A percentile compares a stretch with the other conserved stretches of the same genome.
These are phyloP conservation scores for Tricholaema leucomelas DNA, from an alignment of 2,113 vertebrate genomes.

Conservation along the genomic window DNA sequence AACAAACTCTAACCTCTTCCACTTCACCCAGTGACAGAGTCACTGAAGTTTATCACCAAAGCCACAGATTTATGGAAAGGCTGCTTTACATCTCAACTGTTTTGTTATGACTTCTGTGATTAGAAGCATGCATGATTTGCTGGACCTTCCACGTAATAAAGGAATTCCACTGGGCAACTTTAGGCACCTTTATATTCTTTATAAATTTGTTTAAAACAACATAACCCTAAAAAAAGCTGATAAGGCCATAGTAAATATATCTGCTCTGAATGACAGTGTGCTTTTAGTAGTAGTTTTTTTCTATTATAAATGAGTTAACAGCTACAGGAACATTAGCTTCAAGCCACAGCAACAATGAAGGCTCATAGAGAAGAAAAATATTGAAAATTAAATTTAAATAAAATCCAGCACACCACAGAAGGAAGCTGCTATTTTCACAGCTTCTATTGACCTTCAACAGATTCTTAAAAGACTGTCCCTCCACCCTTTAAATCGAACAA, in stretches of 20 bases:
- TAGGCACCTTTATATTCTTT: not conserved
- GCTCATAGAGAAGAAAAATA: not conserved
- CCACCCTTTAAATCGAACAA: not conserved
- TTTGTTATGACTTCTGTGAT: not conserved
- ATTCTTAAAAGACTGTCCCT: not conserved
- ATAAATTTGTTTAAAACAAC: not conserved
- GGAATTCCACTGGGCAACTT: not conserved
- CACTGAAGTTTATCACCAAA: not conserved
- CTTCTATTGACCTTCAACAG: not conserved
- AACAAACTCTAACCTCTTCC: not conserved
- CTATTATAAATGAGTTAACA: not conserved
- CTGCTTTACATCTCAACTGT: not conserved
- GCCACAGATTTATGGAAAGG: not conserved
- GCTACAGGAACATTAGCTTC: not conserved
- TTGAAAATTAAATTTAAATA: not conserved
- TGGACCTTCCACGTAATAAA: not conserved
- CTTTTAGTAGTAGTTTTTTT: not conserved
- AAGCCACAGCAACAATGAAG: not conserved
- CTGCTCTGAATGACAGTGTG: not conserved
- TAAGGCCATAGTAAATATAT: not conserved
- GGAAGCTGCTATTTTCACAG: not conserved
- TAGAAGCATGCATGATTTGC: not conserved
- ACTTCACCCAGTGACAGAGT: not conserved
- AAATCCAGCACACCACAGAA: not conserved
- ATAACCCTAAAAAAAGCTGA: not conserved